These are phyloP conservation scores for Pteronotus mesoamericanus DNA, from an alignment of 2,797 vertebrate genomes.

Conservation along the genomic window DNA sequence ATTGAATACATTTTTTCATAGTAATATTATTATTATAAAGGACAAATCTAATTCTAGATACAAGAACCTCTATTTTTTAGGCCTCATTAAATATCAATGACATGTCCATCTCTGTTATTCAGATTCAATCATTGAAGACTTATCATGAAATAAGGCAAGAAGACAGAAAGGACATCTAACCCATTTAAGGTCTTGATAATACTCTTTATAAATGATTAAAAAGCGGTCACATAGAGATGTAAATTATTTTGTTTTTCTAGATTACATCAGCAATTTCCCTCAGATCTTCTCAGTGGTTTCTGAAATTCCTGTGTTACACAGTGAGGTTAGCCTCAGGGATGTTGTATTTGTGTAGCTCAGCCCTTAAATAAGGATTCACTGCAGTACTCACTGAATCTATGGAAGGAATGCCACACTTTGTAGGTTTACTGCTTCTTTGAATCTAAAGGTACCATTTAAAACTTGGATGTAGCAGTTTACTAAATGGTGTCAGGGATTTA, in stretches of 20 bases:
- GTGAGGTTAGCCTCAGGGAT: neutral
- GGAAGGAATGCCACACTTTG: neutral
- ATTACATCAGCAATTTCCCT: neutral
- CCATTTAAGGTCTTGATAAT: neutral
- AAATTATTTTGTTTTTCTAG: neutral
- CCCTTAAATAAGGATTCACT: neutral
- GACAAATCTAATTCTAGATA: neutral
- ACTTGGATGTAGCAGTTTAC: neutral
- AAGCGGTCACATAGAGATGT: neutral
- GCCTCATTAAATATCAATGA: neutral
- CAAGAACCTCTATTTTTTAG: neutral
- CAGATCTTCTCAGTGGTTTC: neutral
- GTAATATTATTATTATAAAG: neutral
- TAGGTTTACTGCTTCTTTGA: neutral
- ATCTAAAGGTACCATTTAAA: neutral
- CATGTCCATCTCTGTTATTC: neutral
- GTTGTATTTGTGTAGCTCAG: neutral
- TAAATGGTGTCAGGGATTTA: neutral
- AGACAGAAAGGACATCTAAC: neutral
- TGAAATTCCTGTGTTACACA: neutral
- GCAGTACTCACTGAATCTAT: neutral
- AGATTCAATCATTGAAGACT: neutral
- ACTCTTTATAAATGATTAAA: neutral
- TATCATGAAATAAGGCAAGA: neutral
- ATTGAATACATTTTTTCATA: neutral